Evolutionary conservation across 2,113 vertebrate species (phyloP).

Genomic region (Calonectris borealis): DNA sequence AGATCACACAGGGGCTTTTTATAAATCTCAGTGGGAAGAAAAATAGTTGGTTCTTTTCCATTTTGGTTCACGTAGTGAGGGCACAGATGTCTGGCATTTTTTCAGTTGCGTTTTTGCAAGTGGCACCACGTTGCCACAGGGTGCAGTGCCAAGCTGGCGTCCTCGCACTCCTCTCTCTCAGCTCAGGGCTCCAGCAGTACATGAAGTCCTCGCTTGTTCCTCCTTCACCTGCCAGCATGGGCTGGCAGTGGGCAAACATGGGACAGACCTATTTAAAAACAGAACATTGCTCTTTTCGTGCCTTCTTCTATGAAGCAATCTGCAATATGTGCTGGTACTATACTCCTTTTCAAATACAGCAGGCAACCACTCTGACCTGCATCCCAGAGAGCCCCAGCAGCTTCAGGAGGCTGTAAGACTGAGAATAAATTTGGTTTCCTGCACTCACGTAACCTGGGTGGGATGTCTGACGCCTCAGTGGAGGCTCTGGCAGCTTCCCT

Average conservation of each 20-base stretch:
- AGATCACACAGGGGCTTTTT: slow-evolving; percentile 8
- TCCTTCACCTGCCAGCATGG: slow-evolving; percentile 44
- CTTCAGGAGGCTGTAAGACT: not conserved
- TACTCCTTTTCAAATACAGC: not conserved
- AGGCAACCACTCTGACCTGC: not conserved
- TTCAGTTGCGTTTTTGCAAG: slow-evolving; percentile 1
- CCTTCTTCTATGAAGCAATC: not conserved
- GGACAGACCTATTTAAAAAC: not conserved
- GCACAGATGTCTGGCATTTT: slow-evolving; percentile 56
- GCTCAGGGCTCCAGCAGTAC: not conserved
- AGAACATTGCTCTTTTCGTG: not conserved
- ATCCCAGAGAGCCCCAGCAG: not conserved
- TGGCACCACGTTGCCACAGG: not conserved
- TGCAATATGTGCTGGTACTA: not conserved
- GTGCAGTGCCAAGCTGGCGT: not conserved
- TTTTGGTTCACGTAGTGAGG: slow-evolving; percentile 12
- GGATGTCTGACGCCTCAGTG: not conserved
- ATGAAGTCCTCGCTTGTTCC: not conserved
- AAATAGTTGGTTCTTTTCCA: slow-evolving; percentile 7
- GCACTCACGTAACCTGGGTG: fast-evolving
- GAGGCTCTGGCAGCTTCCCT: not conserved
- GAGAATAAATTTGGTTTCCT: not conserved
- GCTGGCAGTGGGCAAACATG: slow-evolving; percentile 31
- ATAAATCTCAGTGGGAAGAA: slow-evolving; percentile 32
- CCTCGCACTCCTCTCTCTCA: not conserved